Conservation (phyloP, 2,888 invertebrate genomes). For the Parelbella ahira region DNA sequence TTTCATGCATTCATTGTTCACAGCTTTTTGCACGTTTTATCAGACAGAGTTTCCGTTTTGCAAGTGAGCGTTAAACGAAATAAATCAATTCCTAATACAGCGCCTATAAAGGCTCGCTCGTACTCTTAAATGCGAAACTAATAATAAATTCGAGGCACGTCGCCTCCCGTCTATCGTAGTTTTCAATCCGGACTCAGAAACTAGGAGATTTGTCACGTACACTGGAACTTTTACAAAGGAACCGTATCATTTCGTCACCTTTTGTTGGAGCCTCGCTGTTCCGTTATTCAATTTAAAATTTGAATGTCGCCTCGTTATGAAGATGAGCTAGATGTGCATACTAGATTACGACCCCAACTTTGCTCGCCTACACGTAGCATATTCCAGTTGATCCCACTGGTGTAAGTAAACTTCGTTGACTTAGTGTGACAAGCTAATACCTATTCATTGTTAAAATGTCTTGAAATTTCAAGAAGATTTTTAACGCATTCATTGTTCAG, state of each 20-base stretch:
- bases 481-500: no score
- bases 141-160: conserved; percentile 70
- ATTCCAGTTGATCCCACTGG: no score
- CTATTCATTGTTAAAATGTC: no score
- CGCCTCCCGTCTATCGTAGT: conserved; percentile 70
- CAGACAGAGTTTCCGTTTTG: conserved; percentile 21
- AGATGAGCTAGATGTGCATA: background rate
- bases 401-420: no score
- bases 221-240: conserved; percentile 70
- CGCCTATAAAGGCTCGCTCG: conserved; percentile 19
- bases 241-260: conserved; percentile 70
- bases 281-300: conserved; percentile 23
- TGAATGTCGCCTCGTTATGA: conserved; percentile 20
- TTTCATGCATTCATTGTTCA: no score
- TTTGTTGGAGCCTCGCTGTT: conserved; percentile 40
- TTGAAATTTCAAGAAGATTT: no score
- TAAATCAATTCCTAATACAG: conserved; percentile 22
- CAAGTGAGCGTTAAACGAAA: conserved; percentile 28
- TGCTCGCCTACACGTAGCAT: no score
- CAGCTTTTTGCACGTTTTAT: no score
- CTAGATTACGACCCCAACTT: no score
- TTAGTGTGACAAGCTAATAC: no score
- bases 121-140: conserved; percentile 53
- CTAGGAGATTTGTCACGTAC: conserved; percentile 79
- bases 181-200: conserved; percentile 75